These are phyloP conservation scores for Caenorhabditis panamensis DNA, from an alignment of 2,888 invertebrate genomes.

Conservation along the genomic window DNA sequence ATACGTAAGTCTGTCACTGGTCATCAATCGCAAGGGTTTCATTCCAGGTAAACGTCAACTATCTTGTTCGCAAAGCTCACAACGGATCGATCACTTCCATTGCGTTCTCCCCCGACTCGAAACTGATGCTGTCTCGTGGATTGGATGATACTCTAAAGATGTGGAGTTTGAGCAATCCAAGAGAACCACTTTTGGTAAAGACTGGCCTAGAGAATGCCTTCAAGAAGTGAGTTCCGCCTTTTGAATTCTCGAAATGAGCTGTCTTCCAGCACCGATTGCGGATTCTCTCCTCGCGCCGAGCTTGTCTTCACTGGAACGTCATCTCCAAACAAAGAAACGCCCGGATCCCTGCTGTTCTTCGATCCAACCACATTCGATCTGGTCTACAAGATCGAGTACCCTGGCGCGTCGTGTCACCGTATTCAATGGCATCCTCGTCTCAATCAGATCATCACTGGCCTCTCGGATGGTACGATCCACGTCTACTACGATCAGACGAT, in stretches of 20 bases:
- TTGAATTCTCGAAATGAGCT: no score
- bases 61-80: constrained; percentile 86
- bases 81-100: constrained; percentile 85
- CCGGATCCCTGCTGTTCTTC: constrained; percentile 88
- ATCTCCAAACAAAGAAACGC: constrained; percentile 83
- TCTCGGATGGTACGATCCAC: constrained; percentile 87
- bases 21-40: no score
- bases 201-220: constrained; percentile 89
- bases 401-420: constrained; percentile 89
- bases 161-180: constrained; percentile 88
- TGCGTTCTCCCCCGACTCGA: constrained; percentile 89
- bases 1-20: constrained; percentile 87
- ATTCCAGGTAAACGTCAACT: constrained; percentile 87
- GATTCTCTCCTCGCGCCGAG: constrained; percentile 93
- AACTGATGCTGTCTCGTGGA: constrained; percentile 64
- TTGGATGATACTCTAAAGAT: constrained; percentile 93
- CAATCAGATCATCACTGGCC: constrained; percentile 95
- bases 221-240: constrained; percentile 81
- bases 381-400: constrained; percentile 88
- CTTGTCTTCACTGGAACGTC: constrained; percentile 92
- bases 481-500: constrained; percentile 92
- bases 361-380: constrained; percentile 88
- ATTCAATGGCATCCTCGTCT: constrained; percentile 96
- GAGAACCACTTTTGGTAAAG: constrained; percentile 87
- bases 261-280: constrained; percentile 84